Base-by-base conservation (phyloP, 2,797 vertebrate genomes). In the Lacerta viridis region DNA sequence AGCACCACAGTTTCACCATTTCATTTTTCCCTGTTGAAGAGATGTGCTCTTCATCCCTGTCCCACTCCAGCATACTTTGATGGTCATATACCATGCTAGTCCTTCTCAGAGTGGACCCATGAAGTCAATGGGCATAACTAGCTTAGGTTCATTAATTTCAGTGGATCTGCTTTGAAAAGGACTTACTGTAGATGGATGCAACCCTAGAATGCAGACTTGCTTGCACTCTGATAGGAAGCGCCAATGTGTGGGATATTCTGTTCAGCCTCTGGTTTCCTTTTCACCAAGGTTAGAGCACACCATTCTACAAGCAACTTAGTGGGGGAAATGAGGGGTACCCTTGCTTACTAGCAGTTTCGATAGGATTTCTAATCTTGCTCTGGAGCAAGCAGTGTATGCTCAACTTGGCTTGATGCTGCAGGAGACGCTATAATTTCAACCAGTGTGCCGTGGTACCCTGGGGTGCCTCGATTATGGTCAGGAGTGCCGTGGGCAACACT, bases 191-290 rank as follows among this genome's bases (percentile, higher is more conserved):
- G 50, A 10, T 55, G 10, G 50, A 55, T 13, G 15, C 50, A 55
- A 55, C 50, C 50, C 50, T 55, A 55, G 50, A 55, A 55, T 55
- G 9, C 61, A 87, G 50, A 68, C 71, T 50, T 41, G 8, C 79
- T 88, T 50, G 61, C 88, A 39, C 27, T 87, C 80, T 89, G 84
- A 87, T 81, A 93, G 50, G 7, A 66, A 50, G 8, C n/a, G 20
- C 0, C 0, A 87, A 87, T n/a, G 87, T 87, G 85, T 85, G 93
- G 89, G 84, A 27, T 91, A 88, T 93, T 93, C 84, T 87, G 72
- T 50, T 93, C 80, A 88, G 91, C 83, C 84, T 90, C 84, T 90
- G 87, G 87, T 83, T 94, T 94, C 89, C 86, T 88, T 91, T 88
- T 90, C 46, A 91, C 88, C 89, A 77, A 80, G 80, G 9, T 91